These are phyloP conservation scores for Stomorhina lunata DNA, from an alignment of 2,888 invertebrate genomes.

Conservation along the genomic window DNA sequence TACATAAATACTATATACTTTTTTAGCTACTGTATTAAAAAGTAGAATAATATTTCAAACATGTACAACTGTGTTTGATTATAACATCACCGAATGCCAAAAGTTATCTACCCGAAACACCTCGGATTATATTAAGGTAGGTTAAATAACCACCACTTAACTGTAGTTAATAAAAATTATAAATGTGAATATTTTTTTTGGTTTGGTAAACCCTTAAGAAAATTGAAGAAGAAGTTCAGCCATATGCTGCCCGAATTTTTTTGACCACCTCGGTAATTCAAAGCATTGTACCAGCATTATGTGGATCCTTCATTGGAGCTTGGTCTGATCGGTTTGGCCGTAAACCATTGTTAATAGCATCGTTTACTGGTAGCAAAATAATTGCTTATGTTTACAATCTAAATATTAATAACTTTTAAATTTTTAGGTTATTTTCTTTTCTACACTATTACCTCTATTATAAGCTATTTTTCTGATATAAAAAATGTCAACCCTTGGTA, in stretches of 20 bases:
- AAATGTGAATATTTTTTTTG: not conserved
- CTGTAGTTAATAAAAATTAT: too few relatives aligned
- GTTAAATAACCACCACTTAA: not conserved
- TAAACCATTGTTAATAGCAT: slow-evolving; percentile 84
- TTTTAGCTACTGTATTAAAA: slow-evolving; percentile 80
- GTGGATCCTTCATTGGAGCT: slow-evolving; percentile 87
- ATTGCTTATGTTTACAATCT: not conserved
- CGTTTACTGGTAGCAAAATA: slow-evolving; percentile 81
- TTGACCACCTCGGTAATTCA: slow-evolving; percentile 83
- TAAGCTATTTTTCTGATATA: slow-evolving; percentile 69
- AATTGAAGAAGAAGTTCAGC: slow-evolving; percentile 83
- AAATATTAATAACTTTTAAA: not conserved
- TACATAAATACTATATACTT: not conserved
- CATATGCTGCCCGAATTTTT: slow-evolving; percentile 83
- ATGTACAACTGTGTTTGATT: slow-evolving; percentile 83
- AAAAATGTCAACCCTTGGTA: slow-evolving; percentile 75
- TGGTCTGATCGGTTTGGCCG: slow-evolving; percentile 90
- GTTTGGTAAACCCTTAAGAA: slow-evolving; percentile 50
- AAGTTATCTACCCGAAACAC: slow-evolving; percentile 78
- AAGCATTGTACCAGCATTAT: slow-evolving; percentile 83
- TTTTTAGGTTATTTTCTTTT: slow-evolving; percentile 73
- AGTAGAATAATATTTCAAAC: slow-evolving; percentile 86
- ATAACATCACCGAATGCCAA: slow-evolving; percentile 82
- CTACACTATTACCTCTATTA: slow-evolving; percentile 70
- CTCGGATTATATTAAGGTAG: slow-evolving; percentile 80